Conservation (phyloP, 2,888 invertebrate species). For the Acanthosepion pharaonis region DNA sequence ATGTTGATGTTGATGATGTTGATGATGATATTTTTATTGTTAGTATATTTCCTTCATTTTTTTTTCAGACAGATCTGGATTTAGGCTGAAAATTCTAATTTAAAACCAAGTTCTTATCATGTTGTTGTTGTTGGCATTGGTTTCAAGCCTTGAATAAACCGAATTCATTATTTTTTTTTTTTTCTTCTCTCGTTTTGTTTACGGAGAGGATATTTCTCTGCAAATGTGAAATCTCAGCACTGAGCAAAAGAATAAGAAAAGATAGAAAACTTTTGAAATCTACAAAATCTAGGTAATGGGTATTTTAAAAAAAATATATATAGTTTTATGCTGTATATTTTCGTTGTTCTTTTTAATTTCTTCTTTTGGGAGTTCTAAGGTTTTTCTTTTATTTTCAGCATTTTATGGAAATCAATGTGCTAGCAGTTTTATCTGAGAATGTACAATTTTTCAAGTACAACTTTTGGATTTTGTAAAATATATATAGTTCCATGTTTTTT, state of each 20-base stretch:
- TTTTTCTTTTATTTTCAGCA: background rate
- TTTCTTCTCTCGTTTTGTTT: background rate
- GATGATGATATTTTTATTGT: too few relatives aligned
- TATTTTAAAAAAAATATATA: background rate
- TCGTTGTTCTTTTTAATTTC: background rate
- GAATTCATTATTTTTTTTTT: background rate
- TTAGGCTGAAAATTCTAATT: background rate
- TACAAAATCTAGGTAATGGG: background rate
- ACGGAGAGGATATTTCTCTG: background rate
- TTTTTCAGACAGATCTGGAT: background rate
- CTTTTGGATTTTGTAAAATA: slow-evolving; percentile 1
- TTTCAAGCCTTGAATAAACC: background rate
- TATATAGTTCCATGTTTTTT: background rate
- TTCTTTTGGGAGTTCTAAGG: background rate
- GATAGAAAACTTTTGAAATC: background rate
- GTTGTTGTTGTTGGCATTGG: background rate
- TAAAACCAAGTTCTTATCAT: background rate
- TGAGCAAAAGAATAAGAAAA: background rate
- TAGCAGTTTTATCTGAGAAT: background rate
- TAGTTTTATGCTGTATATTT: background rate
- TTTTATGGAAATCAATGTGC: slow-evolving; percentile 33
- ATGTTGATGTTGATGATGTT: too few relatives aligned
- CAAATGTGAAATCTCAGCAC: background rate
- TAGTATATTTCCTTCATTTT: too few relatives aligned
- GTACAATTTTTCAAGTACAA: slow-evolving; percentile 1